A percentile compares a stretch with the other conserved stretches of the same genome.
These are phyloP conservation scores for Eretmochelys imbricata DNA, from an alignment of 2,113 vertebrate genomes.

Conservation along the genomic window DNA sequence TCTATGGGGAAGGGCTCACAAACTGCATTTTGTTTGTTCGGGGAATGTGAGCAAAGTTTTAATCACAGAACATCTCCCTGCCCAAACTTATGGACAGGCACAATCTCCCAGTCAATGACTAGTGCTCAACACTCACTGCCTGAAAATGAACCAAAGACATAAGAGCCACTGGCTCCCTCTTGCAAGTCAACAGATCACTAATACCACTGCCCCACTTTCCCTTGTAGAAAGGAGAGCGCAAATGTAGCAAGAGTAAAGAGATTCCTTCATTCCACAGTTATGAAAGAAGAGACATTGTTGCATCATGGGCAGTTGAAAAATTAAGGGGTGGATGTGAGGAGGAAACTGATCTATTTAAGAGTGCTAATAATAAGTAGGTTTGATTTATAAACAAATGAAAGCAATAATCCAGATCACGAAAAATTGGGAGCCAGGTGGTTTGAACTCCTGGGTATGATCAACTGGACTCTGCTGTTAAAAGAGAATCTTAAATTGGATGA, in stretches of 20 bases:
- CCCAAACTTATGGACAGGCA: background rate
- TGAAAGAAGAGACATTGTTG: background rate
- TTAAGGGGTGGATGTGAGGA: background rate
- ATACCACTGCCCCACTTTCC: background rate
- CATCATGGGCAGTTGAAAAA: background rate
- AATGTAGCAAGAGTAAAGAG: background rate
- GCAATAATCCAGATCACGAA: background rate
- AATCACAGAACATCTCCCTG: background rate
- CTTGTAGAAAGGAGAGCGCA: background rate
- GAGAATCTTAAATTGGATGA: too few species aligned
- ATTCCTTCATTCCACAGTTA: background rate
- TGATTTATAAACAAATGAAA: rapidly evolving
- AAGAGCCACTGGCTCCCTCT: background rate
- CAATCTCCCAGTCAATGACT: background rate
- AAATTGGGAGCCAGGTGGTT: background rate
- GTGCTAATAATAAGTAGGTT: background rate
- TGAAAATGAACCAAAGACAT: background rate
- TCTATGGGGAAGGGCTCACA: background rate
- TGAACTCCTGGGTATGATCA: background rate
- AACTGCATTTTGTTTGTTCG: background rate
- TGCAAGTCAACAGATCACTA: background rate
- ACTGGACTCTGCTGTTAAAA: too few species aligned
- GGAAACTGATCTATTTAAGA: background rate
- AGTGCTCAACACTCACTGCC: rapidly evolving
- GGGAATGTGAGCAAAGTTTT: background rate